Base-by-base conservation (phyloP, 35 echinoderm and acorn worm genomes). In the Holothuria glaberrima region DNA sequence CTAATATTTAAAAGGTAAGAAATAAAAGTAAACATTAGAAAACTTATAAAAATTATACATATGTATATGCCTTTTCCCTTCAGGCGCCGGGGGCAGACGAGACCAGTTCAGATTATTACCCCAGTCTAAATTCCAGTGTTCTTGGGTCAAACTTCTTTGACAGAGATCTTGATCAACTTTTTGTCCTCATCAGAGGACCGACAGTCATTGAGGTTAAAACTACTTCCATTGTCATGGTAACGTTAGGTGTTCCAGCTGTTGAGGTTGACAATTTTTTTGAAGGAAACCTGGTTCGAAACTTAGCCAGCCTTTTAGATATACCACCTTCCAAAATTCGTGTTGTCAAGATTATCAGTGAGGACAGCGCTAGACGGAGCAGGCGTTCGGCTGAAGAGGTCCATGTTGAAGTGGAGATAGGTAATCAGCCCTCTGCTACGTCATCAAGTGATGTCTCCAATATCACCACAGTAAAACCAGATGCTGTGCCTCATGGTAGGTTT, bases 121-220 rank as follows among this genome's bases (percentile, higher is more conserved):
- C n/a, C n/a, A n/a, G n/a, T n/a, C n/a, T n/a, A n/a, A n/a, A 90
- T 25, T 93, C 96, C 20, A 86, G 52, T 48, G 73, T 94, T 1
- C 81, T 78, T 68, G 96, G 96, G 20, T 90, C 88, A 29, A 98
- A 98, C 70, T 98, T 94, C 78, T 98, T 95, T 66, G 93, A 98
- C 61, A 86, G 93, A 27, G 89, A 90, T 5, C 32, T 68, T 9
- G 71, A 94, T 68, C 91, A 86, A 19, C 88, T 98, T 13, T 89
- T 86, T 66, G 62, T 98, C 27, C 71, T 94, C 0, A 56, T 98
- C 13, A 67, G 91, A 48, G 96, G 96, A 13, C 12, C 41, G 0
- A 61, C 34, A 16, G 79, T 71, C 28, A 57, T 98, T 18, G 96
- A 98, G 30, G 94, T 98, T 34, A 62, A 56, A 21, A 98, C 96